A percentile compares a stretch with the other conserved stretches of the same genome.
phyloP scores from a whole-genome alignment of 2,113 vertebrate species.

The Macheiramphus alcinus region DNA sequence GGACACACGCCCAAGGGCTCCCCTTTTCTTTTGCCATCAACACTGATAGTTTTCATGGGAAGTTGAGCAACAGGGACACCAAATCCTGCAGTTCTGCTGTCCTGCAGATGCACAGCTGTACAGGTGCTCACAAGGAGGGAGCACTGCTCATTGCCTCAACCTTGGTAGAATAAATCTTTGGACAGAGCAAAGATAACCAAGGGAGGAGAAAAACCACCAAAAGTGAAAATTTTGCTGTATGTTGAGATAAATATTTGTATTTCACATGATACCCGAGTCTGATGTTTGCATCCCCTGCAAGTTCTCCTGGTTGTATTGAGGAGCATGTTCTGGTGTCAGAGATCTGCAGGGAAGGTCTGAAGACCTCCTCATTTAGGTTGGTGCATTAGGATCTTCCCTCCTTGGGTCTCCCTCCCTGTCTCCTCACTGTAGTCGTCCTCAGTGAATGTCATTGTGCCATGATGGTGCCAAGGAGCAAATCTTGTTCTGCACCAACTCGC shows the following conservation, averaged over 20 bases:
- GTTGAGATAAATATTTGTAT: background rate
- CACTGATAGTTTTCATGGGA: background rate
- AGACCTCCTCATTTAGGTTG: background rate
- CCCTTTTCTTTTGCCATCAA: background rate
- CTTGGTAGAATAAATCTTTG: background rate
- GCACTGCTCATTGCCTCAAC: background rate
- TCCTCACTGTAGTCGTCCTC: background rate
- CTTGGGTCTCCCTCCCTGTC: background rate
- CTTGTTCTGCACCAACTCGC: background rate
- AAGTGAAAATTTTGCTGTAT: background rate
- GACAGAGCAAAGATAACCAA: background rate
- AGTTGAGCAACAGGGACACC: background rate
- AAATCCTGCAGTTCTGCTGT: background rate
- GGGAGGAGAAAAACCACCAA: background rate
- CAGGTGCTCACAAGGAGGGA: no score
- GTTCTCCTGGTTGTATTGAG: background rate
- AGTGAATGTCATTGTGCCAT: background rate
- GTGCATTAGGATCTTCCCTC: background rate
- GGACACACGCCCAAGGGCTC: background rate
- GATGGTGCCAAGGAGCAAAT: background rate
- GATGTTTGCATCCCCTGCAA: background rate
- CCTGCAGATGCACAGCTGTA: fast-evolving
- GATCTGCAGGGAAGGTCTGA: background rate
- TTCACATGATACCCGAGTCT: background rate
- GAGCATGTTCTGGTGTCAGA: background rate